A percentile compares a stretch with the other conserved stretches of the same genome.
These are phyloP conservation scores for Nylanderia fulva DNA, from an alignment of 1,140 invertebrate genomes.

Conservation along the genomic window DNA sequence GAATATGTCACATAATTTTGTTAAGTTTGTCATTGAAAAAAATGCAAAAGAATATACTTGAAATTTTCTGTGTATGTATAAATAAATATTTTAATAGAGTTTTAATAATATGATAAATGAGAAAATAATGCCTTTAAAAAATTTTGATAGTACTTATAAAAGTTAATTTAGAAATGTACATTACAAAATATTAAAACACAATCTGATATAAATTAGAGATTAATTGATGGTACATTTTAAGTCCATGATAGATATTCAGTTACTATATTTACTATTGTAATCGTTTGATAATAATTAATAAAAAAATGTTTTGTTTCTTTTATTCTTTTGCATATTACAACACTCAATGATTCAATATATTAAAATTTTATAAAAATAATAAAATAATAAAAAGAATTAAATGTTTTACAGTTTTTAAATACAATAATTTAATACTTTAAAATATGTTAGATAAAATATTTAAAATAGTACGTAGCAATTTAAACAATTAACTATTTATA, in stretches of 20 bases:
- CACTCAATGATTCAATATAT: background rate
- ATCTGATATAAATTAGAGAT: slow-evolving; percentile 41
- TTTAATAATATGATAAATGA: background rate
- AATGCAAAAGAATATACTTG: no score
- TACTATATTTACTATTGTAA: slow-evolving; percentile 24
- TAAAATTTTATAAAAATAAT: background rate
- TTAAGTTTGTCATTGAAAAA: background rate
- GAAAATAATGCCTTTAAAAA: background rate
- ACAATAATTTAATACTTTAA: background rate
- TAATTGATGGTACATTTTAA: slow-evolving; percentile 20
- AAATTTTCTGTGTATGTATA: background rate
- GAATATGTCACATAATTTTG: background rate
- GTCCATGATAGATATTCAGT: slow-evolving; percentile 8
- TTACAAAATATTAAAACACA: slow-evolving; percentile 24
- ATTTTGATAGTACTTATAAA: background rate
- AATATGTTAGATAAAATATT: no score
- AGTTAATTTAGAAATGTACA: background rate
- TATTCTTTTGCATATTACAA: background rate
- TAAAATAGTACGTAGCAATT: background rate
- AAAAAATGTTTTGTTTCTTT: background rate
- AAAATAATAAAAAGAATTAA: background rate
- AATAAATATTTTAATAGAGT: slow-evolving; percentile 6
- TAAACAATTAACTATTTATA: background rate
- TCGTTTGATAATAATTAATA: background rate
- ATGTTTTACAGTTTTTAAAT: background rate